A percentile compares a stretch with the other conserved stretches of the same genome.
phyloP scores from a whole-genome alignment of 2,113 vertebrate genomes.

The Micromys minutus region DNA sequence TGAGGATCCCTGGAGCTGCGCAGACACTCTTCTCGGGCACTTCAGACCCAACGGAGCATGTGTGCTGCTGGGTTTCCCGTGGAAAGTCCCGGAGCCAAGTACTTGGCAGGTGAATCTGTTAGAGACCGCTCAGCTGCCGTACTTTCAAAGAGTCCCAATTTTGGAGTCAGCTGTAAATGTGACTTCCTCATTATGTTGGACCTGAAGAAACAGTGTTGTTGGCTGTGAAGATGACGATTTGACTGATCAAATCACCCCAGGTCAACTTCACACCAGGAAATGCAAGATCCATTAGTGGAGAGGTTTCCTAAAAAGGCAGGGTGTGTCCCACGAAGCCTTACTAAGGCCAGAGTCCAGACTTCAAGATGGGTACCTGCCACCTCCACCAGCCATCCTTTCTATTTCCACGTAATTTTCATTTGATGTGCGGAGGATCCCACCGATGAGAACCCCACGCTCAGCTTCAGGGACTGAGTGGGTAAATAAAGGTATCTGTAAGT shows the following conservation, averaged over 20 bases:
- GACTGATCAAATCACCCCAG: neutral
- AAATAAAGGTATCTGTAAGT: rapidly evolving
- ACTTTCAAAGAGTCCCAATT: rapidly evolving
- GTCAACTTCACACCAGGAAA: neutral
- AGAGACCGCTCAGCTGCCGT: rapidly evolving
- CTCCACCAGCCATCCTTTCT: rapidly evolving
- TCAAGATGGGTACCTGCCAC: rapidly evolving
- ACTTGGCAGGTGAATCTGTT: rapidly evolving
- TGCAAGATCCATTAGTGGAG: neutral
- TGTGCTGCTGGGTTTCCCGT: rapidly evolving
- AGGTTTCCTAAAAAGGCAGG: neutral
- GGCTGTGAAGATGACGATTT: no score
- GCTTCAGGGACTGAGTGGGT: rapidly evolving
- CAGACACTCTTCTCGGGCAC: rapidly evolving
- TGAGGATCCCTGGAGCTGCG: no score
- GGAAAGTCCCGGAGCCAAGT: no score
- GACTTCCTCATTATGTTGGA: neutral
- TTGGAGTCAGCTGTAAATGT: rapidly evolving
- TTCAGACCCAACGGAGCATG: rapidly evolving
- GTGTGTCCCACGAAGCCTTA: rapidly evolving
- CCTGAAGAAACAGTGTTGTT: neutral
- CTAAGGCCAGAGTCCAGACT: neutral
- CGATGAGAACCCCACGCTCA: rapidly evolving
- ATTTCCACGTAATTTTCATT: rapidly evolving
- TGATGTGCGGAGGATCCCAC: rapidly evolving